These are phyloP conservation scores for Clanis bilineata DNA, from an alignment of 2,888 invertebrate species.

Conservation along the genomic window DNA sequence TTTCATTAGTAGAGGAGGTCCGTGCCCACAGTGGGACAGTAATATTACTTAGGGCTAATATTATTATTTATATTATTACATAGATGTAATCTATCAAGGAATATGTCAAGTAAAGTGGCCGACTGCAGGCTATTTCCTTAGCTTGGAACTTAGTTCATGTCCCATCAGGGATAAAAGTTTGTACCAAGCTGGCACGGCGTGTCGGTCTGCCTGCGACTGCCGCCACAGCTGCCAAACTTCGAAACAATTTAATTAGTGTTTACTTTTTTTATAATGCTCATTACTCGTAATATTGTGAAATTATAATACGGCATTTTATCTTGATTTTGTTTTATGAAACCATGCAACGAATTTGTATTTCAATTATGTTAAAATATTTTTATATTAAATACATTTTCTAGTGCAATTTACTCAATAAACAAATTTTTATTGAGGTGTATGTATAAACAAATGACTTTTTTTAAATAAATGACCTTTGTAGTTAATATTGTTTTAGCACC, in stretches of 20 bases:
- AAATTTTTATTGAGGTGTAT: background rate
- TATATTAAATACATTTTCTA: background rate
- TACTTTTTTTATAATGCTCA: conserved; percentile 36
- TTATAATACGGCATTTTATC: background rate
- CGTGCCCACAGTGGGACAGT: too few species aligned
- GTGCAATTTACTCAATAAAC: background rate
- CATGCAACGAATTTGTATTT: background rate
- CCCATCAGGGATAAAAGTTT: conserved; percentile 60
- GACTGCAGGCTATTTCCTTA: conserved; percentile 43
- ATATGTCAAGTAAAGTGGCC: conserved; percentile 34
- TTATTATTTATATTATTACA: too few species aligned
- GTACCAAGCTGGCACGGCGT: conserved; percentile 42
- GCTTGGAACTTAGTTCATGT: conserved; percentile 39
- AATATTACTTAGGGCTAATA: too few species aligned
- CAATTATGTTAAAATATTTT: background rate
- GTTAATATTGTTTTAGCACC: too few species aligned
- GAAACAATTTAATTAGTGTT: conserved; percentile 65
- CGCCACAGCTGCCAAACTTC: conserved; percentile 53
- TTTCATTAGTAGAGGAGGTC: too few species aligned
- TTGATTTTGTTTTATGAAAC: background rate
- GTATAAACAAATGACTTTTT: background rate
- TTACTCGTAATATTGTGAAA: conserved; percentile 33
- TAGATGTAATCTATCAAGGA: conserved; percentile 37
- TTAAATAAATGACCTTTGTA: too few species aligned
- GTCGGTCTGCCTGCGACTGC: conserved; percentile 44